A percentile compares a stretch with the other conserved stretches of the same genome.
These are phyloP conservation scores for Cariama cristata DNA, from an alignment of 2,113 vertebrate genomes.

Conservation along the genomic window DNA sequence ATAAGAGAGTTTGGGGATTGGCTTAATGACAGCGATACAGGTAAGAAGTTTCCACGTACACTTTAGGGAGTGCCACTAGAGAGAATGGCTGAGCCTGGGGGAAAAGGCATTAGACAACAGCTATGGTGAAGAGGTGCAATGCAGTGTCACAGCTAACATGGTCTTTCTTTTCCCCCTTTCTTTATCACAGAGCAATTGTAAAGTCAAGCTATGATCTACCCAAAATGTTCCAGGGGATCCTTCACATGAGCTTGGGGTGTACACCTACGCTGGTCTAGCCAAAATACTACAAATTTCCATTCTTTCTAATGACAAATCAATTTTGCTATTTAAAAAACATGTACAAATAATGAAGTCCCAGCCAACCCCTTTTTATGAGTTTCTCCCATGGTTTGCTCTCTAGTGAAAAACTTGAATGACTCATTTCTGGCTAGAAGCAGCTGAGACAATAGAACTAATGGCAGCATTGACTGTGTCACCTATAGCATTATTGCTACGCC, in stretches of 20 bases:
- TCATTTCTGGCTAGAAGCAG: slow-evolving; percentile 1
- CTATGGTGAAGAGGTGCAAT: not conserved
- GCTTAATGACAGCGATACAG: not conserved
- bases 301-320: not conserved
- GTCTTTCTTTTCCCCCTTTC: not conserved
- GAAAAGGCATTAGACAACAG: not conserved
- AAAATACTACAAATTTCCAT: not conserved
- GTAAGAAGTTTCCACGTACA: accelerated
- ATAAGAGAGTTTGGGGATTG: not conserved
- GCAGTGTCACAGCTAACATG: not conserved
- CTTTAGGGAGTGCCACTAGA: not conserved
- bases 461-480: not conserved
- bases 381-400: not conserved
- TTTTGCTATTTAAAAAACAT: not conserved
- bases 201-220: not conserved
- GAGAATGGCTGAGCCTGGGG: not conserved
- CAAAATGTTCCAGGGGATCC: not conserved
- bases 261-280: accelerated
- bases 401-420: not conserved
- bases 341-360: not conserved
- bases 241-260: not conserved
- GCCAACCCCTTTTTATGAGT: not conserved
- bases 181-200: not conserved
- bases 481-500: accelerated
- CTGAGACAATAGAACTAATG: not conserved